A percentile compares a stretch with the other conserved stretches of the same genome.
Evolutionary conservation across 2,797 vertebrate genomes (phyloP).

Genomic region (Ptychobarbus kaznakovi): DNA sequence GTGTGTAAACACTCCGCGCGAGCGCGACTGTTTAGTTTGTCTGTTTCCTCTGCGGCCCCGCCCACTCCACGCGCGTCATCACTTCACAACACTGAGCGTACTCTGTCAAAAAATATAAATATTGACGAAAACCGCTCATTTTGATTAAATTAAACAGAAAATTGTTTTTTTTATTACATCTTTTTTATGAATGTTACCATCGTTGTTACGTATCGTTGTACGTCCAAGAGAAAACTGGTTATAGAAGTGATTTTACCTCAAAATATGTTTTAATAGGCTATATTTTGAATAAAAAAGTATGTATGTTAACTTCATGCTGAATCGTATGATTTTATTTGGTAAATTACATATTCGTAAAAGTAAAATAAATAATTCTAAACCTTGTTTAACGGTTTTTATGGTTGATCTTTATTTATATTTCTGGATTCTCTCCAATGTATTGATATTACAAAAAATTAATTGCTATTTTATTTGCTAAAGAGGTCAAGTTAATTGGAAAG

Average conservation of each 20-base stretch:
- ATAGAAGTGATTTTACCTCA: neutral
- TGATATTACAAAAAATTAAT: too few relatives aligned
- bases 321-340: too few relatives aligned
- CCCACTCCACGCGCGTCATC: constrained; percentile 59
- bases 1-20: neutral
- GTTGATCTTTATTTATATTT: too few relatives aligned
- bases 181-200: neutral
- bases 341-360: neutral
- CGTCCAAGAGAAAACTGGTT: neutral
- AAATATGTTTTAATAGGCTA: too few relatives aligned
- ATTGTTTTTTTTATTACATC: too few relatives aligned
- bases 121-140: neutral
- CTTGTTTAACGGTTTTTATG: too few relatives aligned
- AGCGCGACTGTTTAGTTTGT: constrained; percentile 43
- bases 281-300: neutral
- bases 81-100: neutral
- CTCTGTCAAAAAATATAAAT: neutral
- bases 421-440: too few relatives aligned
- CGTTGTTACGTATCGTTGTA: neutral
- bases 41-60: constrained; percentile 58
- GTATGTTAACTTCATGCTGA: neutral
- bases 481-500: neutral
- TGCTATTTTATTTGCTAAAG: neutral
- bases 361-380: too few relatives aligned
- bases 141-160: neutral